phyloP scores from a whole-genome alignment of 1,140 invertebrate species.

The Aphelenchoides avenae region DNA sequence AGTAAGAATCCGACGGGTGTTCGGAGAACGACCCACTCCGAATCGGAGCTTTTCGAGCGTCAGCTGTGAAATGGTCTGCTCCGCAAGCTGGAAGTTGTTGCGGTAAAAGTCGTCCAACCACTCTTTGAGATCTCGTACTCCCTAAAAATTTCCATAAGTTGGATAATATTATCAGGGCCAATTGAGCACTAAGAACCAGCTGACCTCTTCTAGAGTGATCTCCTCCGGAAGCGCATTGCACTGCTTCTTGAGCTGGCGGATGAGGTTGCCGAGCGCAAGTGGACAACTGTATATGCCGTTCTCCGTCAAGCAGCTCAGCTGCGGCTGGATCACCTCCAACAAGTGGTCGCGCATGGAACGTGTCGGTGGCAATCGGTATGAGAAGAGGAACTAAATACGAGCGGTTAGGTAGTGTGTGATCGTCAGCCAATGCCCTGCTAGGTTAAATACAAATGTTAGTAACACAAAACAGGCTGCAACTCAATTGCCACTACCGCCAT shows the following conservation, averaged over 20 bases:
- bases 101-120: slow-evolving; percentile 26
- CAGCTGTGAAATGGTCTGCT: slow-evolving; percentile 18
- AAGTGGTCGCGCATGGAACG: slow-evolving; percentile 16
- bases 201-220: slow-evolving; percentile 3
- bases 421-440: too few species aligned
- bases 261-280: slow-evolving; percentile 23
- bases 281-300: slow-evolving; percentile 24
- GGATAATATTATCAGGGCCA: too few species aligned
- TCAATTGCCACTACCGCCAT: too few species aligned
- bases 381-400: too few species aligned
- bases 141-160: too few species aligned
- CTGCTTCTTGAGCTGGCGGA: slow-evolving; percentile 32
- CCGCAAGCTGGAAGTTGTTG: slow-evolving; percentile 11
- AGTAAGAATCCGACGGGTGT: slow-evolving; percentile 12
- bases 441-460: too few species aligned
- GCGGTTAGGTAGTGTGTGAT: too few species aligned
- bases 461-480: too few species aligned
- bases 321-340: slow-evolving; percentile 5
- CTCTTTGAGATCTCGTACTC: too few species aligned
- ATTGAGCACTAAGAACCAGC: background rate
- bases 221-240: background rate
- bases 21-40: too few species aligned
- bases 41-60: slow-evolving; percentile 20
- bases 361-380: too few species aligned
- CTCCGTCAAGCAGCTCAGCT: slow-evolving; percentile 21